Evolutionary conservation across 2,888 invertebrate genomes (phyloP), one percentile per base, ranked within the genome.

Genomic region (Epirrhoe alternata): DNA sequence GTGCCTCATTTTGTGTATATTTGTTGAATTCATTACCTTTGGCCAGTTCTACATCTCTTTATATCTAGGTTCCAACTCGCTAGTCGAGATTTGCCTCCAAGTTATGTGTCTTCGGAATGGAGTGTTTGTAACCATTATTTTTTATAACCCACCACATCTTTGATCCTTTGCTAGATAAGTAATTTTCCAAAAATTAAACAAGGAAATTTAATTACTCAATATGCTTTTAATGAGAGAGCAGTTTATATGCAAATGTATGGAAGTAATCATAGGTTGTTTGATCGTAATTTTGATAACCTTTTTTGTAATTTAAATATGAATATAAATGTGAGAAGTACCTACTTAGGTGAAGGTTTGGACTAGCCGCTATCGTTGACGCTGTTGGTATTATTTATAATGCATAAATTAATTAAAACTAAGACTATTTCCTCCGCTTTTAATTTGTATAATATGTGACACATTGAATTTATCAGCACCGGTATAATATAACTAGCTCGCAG

Each of bases 51-150:
- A 61, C 56, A 14, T 16, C 16, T 65, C 7, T 16, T 42, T 64
- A 61, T 60, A 71, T 68, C 57, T 67, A 70, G 68, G 71, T 47
- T 69, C 61, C 63, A 76, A 68, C 65, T 72, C 66, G 74, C 73
- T 70, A 80, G 74, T 79, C 71, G 72, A 83, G 83, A 85, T 84
- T 86, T 81, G 81, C 83, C 76, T 79, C 64, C 81, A 77, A 87
- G 81, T 87, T 86, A 85, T 84, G 74, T 80, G 72, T 81, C 80
- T 74, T 81, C 75, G 77, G 80, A 87, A 88, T 88, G 82, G 84
- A 86, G 85, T 88, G 88, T 89, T 87, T 86, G 86, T 84, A 80
- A 76, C 81, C 86, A 88, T 89, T 88, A 87, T 82, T 86, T 89
- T 90, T 90, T 88, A 90, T 86, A 77, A 68, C 69, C 77, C 66